Evolutionary conservation across 2,113 vertebrate genomes (phyloP).

Genomic region (Neolamprologus cancellatus): DNA sequence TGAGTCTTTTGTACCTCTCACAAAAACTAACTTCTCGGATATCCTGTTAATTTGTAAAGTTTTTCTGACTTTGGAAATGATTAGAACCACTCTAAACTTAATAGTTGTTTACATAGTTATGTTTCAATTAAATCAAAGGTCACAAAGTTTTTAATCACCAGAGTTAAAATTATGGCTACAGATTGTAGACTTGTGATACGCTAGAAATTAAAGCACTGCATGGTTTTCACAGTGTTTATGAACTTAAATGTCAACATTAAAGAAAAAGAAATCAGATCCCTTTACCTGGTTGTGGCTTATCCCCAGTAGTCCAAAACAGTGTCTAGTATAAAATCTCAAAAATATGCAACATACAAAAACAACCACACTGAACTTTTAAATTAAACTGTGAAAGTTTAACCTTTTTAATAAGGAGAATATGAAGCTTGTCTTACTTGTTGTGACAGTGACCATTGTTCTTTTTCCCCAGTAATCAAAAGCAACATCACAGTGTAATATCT

Average conservation of each 20-base stretch:
- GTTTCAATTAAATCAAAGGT: background rate
- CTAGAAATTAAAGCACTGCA: background rate
- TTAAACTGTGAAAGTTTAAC: background rate
- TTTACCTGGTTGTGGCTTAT: constrained; percentile 46
- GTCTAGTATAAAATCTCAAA: background rate
- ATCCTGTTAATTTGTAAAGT: background rate
- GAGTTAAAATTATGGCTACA: background rate
- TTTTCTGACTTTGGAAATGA: rapidly evolving
- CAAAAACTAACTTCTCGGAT: background rate
- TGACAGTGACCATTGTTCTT: background rate
- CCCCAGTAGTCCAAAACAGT: background rate
- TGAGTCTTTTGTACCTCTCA: background rate
- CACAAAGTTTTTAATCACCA: rapidly evolving
- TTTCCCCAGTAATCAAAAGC: constrained; percentile 37
- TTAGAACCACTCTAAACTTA: background rate
- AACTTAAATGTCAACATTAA: background rate
- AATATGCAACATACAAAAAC: background rate
- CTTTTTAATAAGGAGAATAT: background rate
- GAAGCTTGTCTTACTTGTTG: background rate
- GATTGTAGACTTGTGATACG: rapidly evolving
- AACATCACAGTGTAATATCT: constrained; percentile 20
- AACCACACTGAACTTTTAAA: rapidly evolving
- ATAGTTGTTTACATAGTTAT: background rate
- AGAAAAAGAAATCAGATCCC: background rate
- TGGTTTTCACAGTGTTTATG: background rate